phyloP scores from a whole-genome alignment of 1,140 invertebrate genomes.

The Eumaeus atala region DNA sequence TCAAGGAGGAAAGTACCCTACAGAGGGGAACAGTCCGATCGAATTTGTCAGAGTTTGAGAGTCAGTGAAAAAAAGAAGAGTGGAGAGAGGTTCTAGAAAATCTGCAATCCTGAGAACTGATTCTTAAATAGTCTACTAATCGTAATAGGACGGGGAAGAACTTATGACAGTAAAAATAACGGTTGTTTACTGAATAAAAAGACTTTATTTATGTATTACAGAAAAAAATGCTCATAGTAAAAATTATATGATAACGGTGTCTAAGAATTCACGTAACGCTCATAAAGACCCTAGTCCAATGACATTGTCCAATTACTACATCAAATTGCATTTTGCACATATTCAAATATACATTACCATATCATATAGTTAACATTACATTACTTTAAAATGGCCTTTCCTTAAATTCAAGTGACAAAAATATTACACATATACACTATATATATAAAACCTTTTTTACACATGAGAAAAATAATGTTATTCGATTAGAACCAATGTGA shows the following conservation, averaged over 20 bases:
- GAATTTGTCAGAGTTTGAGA: too few species aligned
- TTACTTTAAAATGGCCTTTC: background rate
- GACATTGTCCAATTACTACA: background rate
- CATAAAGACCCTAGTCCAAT: constrained; percentile 8
- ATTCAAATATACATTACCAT: background rate
- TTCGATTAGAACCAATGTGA: too few species aligned
- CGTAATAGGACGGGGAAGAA: too few species aligned
- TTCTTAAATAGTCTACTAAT: too few species aligned
- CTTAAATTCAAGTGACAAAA: constrained; percentile 4
- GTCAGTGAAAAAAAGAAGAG: too few species aligned
- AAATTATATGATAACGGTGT: constrained; percentile 13
- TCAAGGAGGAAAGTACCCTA: too few species aligned
- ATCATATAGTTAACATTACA: background rate
- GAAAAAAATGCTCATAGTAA: constrained; percentile 15
- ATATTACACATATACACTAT: background rate
- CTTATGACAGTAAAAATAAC: background rate
- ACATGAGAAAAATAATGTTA: background rate
- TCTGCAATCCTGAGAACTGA: too few species aligned
- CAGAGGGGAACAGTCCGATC: too few species aligned
- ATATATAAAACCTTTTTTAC: background rate
- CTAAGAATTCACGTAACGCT: constrained; percentile 6
- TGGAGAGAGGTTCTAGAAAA: background rate
- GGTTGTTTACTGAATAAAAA: background rate
- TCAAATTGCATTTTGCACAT: background rate
- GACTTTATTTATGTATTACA: constrained; percentile 14